Evolutionary conservation across 2,113 vertebrate genomes (phyloP).

Genomic region (Malurus cyaneus): DNA sequence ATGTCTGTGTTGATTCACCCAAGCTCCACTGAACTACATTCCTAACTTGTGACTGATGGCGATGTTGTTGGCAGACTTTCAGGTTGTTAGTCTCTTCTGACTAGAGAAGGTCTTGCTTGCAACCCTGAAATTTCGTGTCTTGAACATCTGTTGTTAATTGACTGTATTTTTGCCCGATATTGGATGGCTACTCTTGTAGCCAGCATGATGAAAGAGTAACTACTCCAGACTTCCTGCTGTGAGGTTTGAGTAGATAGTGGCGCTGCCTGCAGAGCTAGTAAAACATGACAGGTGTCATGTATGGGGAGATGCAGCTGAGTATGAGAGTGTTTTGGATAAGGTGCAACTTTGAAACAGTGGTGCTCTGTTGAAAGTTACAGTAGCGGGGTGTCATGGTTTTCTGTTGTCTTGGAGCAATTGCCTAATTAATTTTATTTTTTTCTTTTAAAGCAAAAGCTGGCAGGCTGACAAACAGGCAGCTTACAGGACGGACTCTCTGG

Average conservation of each 20-base stretch:
- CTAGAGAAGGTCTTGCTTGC: neutral
- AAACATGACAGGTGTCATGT: neutral
- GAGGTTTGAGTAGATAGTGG: neutral
- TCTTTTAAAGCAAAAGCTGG: conserved; percentile 89
- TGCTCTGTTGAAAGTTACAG: neutral
- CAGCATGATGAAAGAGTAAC: neutral
- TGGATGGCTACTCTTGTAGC: neutral
- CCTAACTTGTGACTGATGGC: conserved; percentile 42
- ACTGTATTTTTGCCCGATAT: neutral
- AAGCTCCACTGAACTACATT: conserved; percentile 5
- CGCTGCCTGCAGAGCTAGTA: neutral
- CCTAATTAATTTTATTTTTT: neutral
- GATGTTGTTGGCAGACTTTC: conserved; percentile 46
- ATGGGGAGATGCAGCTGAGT: neutral
- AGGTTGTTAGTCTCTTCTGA: neutral
- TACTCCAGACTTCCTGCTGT: neutral
- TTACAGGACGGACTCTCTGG: conserved; percentile 99
- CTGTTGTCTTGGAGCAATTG: neutral
- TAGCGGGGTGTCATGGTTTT: neutral
- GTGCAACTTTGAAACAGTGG: neutral
- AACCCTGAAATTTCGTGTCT: neutral
- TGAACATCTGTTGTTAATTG: neutral
- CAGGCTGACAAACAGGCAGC: conserved; percentile 92
- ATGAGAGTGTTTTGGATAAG: neutral
- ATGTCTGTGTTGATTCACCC: neutral